Percentiles rank a stretch among this genome's conserved stretches.
These are phyloP conservation scores for Sula dactylatra DNA, from an alignment of 2,113 vertebrate genomes.

Conservation along the genomic window DNA sequence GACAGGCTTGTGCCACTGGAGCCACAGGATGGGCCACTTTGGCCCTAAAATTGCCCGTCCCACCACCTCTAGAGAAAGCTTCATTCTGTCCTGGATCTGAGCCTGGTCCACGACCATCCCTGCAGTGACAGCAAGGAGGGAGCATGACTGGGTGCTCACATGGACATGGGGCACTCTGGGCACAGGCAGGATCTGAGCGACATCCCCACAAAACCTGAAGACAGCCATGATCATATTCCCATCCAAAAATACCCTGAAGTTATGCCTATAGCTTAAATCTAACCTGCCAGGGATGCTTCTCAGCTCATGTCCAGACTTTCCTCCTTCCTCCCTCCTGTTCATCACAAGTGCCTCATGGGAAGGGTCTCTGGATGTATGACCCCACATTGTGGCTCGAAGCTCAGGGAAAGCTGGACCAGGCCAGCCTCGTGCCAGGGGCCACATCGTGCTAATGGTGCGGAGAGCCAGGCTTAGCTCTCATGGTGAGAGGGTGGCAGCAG, in stretches of 20 bases:
- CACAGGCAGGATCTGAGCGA: not conserved
- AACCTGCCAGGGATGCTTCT: not conserved
- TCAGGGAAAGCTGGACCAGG: not conserved
- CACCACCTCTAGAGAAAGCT: not conserved
- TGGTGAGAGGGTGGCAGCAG: accelerated
- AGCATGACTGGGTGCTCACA: not conserved
- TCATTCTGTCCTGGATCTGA: not conserved
- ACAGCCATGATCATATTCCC: not conserved
- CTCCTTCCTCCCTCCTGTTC: not conserved
- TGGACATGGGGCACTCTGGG: not conserved
- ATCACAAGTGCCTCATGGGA: not conserved
- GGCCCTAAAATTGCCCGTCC: not conserved
- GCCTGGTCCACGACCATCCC: not conserved
- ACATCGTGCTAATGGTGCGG: accelerated
- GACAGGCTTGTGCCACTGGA: accelerated
- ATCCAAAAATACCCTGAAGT: not conserved
- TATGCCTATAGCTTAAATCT: not conserved
- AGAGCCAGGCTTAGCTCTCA: not conserved
- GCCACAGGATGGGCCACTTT: not conserved
- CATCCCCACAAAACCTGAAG: not conserved
- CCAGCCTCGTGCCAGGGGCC: not conserved
- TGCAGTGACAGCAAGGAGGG: not conserved
- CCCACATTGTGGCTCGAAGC: accelerated
- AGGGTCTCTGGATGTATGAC: not conserved
- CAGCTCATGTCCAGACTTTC: not conserved